These are phyloP conservation scores for Takifugu rubripes DNA, from an alignment of 2,797 vertebrate species.

Conservation along the genomic window DNA sequence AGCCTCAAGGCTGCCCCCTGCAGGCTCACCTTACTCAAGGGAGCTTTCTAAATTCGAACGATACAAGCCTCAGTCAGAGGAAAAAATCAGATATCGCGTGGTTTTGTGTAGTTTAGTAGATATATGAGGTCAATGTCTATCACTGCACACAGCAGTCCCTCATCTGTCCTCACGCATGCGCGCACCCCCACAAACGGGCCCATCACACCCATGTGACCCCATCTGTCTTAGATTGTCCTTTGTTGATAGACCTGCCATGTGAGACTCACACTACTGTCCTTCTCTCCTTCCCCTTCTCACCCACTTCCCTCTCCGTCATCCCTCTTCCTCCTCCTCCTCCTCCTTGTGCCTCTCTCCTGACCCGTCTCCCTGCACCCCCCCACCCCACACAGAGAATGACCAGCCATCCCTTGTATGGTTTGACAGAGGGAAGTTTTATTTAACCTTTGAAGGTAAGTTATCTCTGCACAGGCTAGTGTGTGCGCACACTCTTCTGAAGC, in stretches of 20 bases:
- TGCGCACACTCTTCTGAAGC: slow-evolving; percentile 46
- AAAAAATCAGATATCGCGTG: not conserved
- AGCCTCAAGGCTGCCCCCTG: slow-evolving; percentile 35
- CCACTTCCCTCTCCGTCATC: slow-evolving; percentile 72
- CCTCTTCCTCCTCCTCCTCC: slow-evolving; percentile 8
- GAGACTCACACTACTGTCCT: slow-evolving; percentile 85
- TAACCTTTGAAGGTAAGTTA: slow-evolving; percentile 99
- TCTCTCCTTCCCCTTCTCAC: slow-evolving; percentile 83
- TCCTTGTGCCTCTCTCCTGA: slow-evolving; percentile 21
- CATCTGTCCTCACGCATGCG: slow-evolving; percentile 12
- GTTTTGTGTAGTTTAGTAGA: too few species aligned
- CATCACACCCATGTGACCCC: slow-evolving; percentile 11
- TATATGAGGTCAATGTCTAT: too few species aligned
- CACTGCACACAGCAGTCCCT: not conserved
- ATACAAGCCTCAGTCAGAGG: slow-evolving; percentile 6
- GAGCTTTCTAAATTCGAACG: slow-evolving; percentile 17
- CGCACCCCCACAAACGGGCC: slow-evolving; percentile 6
- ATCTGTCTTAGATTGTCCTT: slow-evolving; percentile 63
- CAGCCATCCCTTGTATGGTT: slow-evolving; percentile 99
- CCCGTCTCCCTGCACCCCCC: slow-evolving; percentile 76
- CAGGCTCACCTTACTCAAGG: slow-evolving; percentile 6
- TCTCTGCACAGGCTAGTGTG: slow-evolving; percentile 68
- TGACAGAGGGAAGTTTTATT: slow-evolving; percentile 99
- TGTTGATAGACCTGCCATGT: slow-evolving; percentile 82
- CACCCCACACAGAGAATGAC: slow-evolving; percentile 97